Base-by-base conservation (phyloP, 2,888 invertebrate genomes). In the Escarpia spicata region DNA sequence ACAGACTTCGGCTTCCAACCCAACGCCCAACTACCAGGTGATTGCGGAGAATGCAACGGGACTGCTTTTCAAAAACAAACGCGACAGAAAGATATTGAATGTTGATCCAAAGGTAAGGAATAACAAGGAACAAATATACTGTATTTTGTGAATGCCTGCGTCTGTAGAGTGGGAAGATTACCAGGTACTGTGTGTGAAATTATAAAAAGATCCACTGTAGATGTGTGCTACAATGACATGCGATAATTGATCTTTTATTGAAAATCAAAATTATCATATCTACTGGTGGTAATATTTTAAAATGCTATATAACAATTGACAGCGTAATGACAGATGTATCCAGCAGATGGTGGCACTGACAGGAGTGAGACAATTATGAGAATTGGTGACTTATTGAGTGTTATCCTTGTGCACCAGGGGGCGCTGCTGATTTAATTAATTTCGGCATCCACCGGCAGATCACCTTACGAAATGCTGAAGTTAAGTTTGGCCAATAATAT, bases 1-100 rank as follows among this genome's bases (percentile, higher is more conserved):
- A 45, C 98, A 98, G 60, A 97, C 97, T 45, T 97, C 98, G 0
- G 97, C 97, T 44, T 97, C 98, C 90, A 98, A 98, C 94, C 97
- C 98, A 93, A 98, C 98, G 45, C 97, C 97, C 91, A 98, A 98
- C 96, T 98, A 98, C 96, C 97, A 97, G 96, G 98, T 98, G 0
- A 96, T 98, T 44, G 97, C 98, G 95, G 98, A 98, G 95, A 97
- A 97, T n/a, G 97, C 97, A 9, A 97, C 97, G 93, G 98, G 98
- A 0, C 96, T 98, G 45, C 96, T 98, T 75, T 98, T 98, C 95
- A 98, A 98, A 97, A 98, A 98, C 95, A 97, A 98, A 92, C 97
- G 98, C 94, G 98, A 98, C 95, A 97, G 98, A 94, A 98, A 98
- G 96, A 97, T 97, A 90, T 97, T 98, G 92, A 97, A 97, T 95